These are phyloP conservation scores for Ciconia maguari DNA, from an alignment of 2,113 vertebrate genomes.

Conservation along the genomic window DNA sequence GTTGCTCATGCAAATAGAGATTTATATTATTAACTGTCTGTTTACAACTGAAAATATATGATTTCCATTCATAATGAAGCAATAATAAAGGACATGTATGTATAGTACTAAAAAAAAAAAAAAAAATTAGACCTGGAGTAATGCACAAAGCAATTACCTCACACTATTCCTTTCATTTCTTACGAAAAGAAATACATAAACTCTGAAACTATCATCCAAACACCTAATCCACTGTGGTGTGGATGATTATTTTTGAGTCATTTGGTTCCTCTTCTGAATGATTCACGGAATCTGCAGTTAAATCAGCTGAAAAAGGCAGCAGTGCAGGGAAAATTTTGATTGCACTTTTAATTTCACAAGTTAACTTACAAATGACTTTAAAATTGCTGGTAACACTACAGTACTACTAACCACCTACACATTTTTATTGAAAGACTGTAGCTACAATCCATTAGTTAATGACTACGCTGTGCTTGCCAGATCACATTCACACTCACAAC, in stretches of 20 bases:
- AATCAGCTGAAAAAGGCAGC: constrained; percentile 30
- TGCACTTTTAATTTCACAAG: constrained; percentile 32
- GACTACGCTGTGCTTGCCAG: not conserved
- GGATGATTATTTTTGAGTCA: not conserved
- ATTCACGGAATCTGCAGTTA: not conserved
- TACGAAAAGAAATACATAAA: not conserved
- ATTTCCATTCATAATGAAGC: not conserved
- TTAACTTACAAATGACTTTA: constrained; percentile 52
- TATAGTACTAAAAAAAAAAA: not conserved
- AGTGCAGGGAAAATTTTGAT: not conserved
- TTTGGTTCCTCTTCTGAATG: not conserved
- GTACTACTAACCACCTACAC: constrained; percentile 4
- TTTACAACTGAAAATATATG: not conserved
- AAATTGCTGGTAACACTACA: constrained; percentile 30
- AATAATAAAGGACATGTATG: not conserved
- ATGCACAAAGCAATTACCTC: not conserved
- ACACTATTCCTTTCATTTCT: not conserved
- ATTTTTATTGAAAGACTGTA: constrained; percentile 18
- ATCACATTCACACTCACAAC: not conserved
- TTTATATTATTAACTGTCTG: not conserved
- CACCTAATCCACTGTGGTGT: not conserved
- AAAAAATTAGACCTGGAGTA: not conserved
- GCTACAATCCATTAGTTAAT: constrained; percentile 46
- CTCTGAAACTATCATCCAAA: not conserved
- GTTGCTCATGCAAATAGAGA: not conserved